Evolutionary conservation across 2,113 vertebrate species (phyloP), one percentile per base, ranked within the genome.

Genomic region (Murina feae): DNA sequence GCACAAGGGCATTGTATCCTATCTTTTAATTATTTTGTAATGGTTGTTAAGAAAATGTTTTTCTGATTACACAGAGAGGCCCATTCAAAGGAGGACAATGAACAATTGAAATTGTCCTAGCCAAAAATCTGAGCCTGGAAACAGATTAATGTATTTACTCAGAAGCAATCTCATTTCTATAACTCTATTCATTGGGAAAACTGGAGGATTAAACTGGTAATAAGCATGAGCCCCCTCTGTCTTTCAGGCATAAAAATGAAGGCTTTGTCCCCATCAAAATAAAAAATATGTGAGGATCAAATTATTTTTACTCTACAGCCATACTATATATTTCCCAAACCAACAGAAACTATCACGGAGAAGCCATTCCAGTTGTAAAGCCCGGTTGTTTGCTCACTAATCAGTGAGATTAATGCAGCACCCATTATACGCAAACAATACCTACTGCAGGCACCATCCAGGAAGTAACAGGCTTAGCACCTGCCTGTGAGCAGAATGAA

Each of bases 221-320:
- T 78, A 96, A 87, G 53, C 51, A 82, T 92, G 53, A 92, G n/a
- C 47, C 55, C 37, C n/a, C 21, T 87, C 25, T 86, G 44, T 96
- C 68, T 87, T 91, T 96, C 72, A 93, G 63, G 66, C 71, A 93
- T 82, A 94, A 87, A 87, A 96, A 90, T 93, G 66, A 97, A 96
- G 32, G 32, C n/a, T 82, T 95, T 96, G 66, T 95, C 39, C 47
- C 39, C 90, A 47, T 84, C 89, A 84, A 78, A 90, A 94, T 51
- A 35, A 95, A 91, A 91, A 91, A 25, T 58, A 32, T 60, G 51
- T 42, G 68, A 74, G 30, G 35, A 80, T 90, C 74, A 93, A 53
- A 90, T 94, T 86, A 79, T 91, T 95, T 89, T 58, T 83, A 51
- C 13, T 44, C 80, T 44, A 86, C 86, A 93, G 30, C 32, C 25